Evolutionary conservation across 2,113 vertebrate genomes (phyloP).

Genomic region (Oryzias woworae): DNA sequence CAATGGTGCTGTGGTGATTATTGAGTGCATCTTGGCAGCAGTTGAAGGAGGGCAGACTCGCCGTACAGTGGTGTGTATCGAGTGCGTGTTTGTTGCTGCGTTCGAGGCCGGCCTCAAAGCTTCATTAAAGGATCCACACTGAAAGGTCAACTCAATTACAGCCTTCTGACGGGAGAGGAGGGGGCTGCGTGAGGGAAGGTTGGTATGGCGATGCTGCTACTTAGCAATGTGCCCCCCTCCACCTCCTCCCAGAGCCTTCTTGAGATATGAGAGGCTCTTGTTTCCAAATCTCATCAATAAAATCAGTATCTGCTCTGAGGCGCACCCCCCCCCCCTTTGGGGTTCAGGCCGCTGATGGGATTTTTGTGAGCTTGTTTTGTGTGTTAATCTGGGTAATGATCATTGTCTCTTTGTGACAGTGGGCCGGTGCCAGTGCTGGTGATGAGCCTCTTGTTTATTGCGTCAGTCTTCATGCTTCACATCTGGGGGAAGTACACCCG

Average conservation of each 20-base stretch:
- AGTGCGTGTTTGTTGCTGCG: conserved; percentile 72
- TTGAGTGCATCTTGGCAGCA: conserved; percentile 62
- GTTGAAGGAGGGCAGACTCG: conserved; percentile 59
- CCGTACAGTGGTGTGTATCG: conserved; percentile 69
- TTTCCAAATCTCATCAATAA: conserved; percentile 69
- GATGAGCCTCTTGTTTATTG: conserved; percentile 99
- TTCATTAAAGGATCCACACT: conserved; percentile 81
- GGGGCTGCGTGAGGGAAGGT: conserved; percentile 58
- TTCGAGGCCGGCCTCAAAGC: conserved; percentile 69
- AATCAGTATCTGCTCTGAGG: conserved; percentile 40
- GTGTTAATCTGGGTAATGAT: conserved; percentile 44
- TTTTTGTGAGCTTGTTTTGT: conserved; percentile 9
- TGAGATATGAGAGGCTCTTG: conserved; percentile 61
- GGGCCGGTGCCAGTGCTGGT: conserved; percentile 97
- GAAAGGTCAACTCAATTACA: conserved; percentile 87
- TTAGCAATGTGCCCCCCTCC: conserved; percentile 58
- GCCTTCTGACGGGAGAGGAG: conserved; percentile 68
- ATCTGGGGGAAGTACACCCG: conserved; percentile 99
- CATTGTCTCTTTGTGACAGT: conserved; percentile 73
- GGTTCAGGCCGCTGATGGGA: conserved; percentile 27
- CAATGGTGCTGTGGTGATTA: conserved; percentile 64
- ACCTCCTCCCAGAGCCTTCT: conserved; percentile 37
- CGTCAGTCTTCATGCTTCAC: conserved; percentile 99
- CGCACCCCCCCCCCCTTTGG: conserved; percentile 1
- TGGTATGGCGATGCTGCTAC: conserved; percentile 77